phyloP scores from a whole-genome alignment of 2,797 vertebrate genomes.

The Rallus crepitans region DNA sequence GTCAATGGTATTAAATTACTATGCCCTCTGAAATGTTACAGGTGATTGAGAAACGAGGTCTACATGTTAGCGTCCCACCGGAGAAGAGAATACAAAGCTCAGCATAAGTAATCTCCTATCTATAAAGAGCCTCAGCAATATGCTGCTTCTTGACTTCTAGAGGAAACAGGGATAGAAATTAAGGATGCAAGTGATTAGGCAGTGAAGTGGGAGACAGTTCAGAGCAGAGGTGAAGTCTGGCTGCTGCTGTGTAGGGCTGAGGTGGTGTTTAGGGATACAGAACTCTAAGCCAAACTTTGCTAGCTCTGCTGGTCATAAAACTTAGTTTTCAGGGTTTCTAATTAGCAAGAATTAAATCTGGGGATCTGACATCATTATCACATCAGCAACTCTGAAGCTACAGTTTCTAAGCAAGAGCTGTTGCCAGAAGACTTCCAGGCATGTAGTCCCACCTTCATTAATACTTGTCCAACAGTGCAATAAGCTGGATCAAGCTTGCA shows the following conservation, averaged over 20 bases:
- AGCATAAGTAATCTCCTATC: not conserved
- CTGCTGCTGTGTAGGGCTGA: not conserved
- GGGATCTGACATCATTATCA: not conserved
- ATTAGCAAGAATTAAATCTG: not conserved
- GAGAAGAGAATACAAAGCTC: not conserved
- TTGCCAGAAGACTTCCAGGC: not conserved
- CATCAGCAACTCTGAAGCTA: not conserved
- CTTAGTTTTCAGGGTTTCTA: not conserved
- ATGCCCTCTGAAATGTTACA: not conserved
- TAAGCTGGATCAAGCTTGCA: not conserved
- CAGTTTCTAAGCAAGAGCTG: not conserved
- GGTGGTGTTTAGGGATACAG: not conserved
- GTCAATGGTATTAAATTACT: not conserved
- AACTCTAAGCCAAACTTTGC: not conserved
- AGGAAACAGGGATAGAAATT: not conserved
- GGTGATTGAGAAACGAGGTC: not conserved
- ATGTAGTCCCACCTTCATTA: not conserved
- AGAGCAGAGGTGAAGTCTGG: not conserved
- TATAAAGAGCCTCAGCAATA: not conserved
- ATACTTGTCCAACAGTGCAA: not conserved
- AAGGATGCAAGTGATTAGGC: not conserved
- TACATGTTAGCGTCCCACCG: not conserved
- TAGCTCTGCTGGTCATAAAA: not conserved
- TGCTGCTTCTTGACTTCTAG: not conserved
- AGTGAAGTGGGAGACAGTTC: not conserved